These are phyloP conservation scores for Eilema depressum DNA, from an alignment of 2,888 invertebrate species.

Conservation along the genomic window DNA sequence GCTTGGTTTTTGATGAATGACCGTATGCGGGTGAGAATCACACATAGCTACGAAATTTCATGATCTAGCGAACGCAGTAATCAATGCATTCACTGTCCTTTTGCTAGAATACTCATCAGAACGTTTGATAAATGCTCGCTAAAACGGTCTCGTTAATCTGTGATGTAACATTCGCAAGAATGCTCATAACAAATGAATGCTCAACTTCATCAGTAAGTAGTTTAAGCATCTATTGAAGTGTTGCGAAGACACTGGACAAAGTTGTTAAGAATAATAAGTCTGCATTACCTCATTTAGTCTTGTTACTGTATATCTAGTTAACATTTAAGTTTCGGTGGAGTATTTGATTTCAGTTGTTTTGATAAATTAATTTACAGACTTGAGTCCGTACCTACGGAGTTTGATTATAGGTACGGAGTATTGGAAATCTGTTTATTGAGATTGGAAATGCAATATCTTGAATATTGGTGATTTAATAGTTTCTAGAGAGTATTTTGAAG, in stretches of 20 bases:
- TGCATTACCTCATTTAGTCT: neutral
- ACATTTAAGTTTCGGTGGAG: neutral
- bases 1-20: too few species aligned
- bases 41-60: too few species aligned
- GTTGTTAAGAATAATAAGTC: slow-evolving; percentile 1
- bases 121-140: too few species aligned
- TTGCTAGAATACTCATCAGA: too few species aligned
- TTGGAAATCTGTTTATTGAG: neutral
- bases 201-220: too few species aligned
- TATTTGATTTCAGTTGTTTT: neutral
- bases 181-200: too few species aligned
- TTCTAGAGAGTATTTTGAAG: neutral
- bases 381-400: neutral
- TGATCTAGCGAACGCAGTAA: too few species aligned
- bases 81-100: too few species aligned
- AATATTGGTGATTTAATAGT: neutral
- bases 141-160: too few species aligned
- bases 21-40: too few species aligned
- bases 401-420: neutral
- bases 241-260: neutral
- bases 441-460: neutral
- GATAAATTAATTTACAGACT: neutral
- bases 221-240: neutral
- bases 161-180: too few species aligned
- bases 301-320: neutral